Conservation (phyloP, 2,113 vertebrate genomes). For the Sturnus vulgaris region DNA sequence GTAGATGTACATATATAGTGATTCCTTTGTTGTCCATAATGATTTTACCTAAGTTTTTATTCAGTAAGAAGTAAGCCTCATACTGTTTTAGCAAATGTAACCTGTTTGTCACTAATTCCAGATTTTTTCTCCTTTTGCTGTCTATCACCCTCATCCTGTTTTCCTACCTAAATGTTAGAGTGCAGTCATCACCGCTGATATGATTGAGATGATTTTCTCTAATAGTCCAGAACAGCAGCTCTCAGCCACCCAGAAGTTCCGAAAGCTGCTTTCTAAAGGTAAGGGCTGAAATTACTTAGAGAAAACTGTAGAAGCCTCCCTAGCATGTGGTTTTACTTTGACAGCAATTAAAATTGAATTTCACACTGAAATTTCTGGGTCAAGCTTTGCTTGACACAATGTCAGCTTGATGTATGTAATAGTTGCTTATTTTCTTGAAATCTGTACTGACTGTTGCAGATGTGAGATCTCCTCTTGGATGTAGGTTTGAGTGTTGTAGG, state of each 20-base stretch:
- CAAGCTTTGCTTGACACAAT: background rate
- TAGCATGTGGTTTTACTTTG: background rate
- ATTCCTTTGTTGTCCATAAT: background rate
- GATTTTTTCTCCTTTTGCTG: background rate
- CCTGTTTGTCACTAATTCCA: background rate
- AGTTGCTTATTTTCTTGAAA: background rate
- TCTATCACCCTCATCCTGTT: background rate
- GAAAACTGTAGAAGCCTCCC: background rate
- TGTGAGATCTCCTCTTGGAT: background rate
- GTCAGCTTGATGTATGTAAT: background rate
- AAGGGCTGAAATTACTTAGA: background rate
- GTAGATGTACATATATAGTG: background rate
- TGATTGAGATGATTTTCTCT: slow-evolving; percentile 99
- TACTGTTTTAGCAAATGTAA: background rate
- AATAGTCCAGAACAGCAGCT: slow-evolving; percentile 93
- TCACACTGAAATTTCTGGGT: background rate
- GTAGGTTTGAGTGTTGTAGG: background rate
- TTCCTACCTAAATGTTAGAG: slow-evolving; percentile 50
- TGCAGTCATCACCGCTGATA: slow-evolving; percentile 92
- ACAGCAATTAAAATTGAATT: background rate
- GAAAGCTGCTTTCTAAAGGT: slow-evolving; percentile 98
- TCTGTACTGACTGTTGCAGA: background rate
- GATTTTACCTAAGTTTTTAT: background rate
- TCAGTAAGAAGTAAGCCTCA: background rate
- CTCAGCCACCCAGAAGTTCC: slow-evolving; percentile 94